Conservation (phyloP, 2,113 vertebrate species). For the Poeciliopsis occidentalis region DNA sequence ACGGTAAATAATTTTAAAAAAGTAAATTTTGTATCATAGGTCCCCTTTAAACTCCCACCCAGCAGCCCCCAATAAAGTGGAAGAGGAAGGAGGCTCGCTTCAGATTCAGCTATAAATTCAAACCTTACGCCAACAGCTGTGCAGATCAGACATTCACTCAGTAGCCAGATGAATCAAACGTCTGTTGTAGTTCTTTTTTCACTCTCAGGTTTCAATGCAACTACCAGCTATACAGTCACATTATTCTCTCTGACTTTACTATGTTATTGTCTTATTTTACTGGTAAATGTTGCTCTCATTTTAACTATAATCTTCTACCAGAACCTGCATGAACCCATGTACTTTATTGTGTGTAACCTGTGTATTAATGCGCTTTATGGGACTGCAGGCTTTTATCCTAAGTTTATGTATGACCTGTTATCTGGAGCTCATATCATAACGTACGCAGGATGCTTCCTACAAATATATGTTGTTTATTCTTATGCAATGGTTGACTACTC, state of each 20-base stretch:
- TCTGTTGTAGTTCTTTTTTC: not conserved
- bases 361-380: slow-evolving; percentile 14
- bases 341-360: not conserved
- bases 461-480: slow-evolving; percentile 52
- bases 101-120: not conserved
- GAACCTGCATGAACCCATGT: not conserved
- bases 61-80: not conserved
- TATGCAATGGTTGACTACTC: slow-evolving; percentile 40
- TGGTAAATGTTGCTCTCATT: not conserved
- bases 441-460: slow-evolving; percentile 39
- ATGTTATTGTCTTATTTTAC: not conserved
- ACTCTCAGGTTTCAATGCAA: not conserved
- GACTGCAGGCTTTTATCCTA: slow-evolving; percentile 47
- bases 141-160: not conserved
- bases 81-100: not conserved
- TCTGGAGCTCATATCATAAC: slow-evolving; percentile 52
- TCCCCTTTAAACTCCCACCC: too few relatives aligned
- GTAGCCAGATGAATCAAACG: not conserved
- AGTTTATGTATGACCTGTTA: slow-evolving; percentile 48
- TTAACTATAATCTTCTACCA: not conserved
- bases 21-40: too few relatives aligned
- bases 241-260: not conserved
- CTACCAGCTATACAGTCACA: not conserved
- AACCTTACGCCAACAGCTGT: not conserved
- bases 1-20: too few relatives aligned